Base-by-base conservation (phyloP, 1,140 invertebrate genomes). In the Pseudomyrmex dendroicus region DNA sequence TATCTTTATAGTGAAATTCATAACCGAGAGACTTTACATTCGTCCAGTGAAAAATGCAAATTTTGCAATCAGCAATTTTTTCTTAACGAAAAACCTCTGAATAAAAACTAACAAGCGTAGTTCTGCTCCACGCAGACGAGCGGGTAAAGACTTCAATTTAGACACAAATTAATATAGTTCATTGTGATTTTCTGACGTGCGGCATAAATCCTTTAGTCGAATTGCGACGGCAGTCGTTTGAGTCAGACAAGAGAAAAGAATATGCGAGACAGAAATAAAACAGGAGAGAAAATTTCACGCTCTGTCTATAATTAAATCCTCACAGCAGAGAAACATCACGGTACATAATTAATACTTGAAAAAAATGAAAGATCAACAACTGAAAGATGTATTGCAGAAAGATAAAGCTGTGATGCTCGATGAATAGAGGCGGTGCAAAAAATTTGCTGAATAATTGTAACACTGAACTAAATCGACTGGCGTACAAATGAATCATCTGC, bases 191-290 rank as follows among this genome's bases (percentile, higher is more conserved):
- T 82, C 52, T 83, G 76, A 76, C 83, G 62, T 78, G 77, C 56
- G 73, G 62, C 48, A 83, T 88, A 88, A 88, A 88, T 88, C 62
- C 77, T 73, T 73, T 83, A 57, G 83, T 88, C 84, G 77, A 62
- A 68, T 72, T 61, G 35, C 73, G 57, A 78, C 22, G 44, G 13
- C 35, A 35, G 35, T n/a, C n/a, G n/a, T 35, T 35, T 35, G 35
- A 35, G 35, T 4, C 35, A 35, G 35, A 35, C 35, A 35, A 7
- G 5, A 35, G 35, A 35, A 35, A 35, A 12, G 35, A 48, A 44
- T 46, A 63, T 35, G 68, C 13, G 25, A 63, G 44, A 25, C 7
- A 20, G 72, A 5, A 46, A 15, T 48, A 48, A 17, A n/a, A 62
- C 5, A n/a, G 25, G 9, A 66, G 35, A n/a, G 12, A n/a, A 4